Evolutionary conservation across 2,888 invertebrate species (phyloP), one percentile per base, ranked within the genome.

Genomic region (Rhagophthalmus giganteus): DNA sequence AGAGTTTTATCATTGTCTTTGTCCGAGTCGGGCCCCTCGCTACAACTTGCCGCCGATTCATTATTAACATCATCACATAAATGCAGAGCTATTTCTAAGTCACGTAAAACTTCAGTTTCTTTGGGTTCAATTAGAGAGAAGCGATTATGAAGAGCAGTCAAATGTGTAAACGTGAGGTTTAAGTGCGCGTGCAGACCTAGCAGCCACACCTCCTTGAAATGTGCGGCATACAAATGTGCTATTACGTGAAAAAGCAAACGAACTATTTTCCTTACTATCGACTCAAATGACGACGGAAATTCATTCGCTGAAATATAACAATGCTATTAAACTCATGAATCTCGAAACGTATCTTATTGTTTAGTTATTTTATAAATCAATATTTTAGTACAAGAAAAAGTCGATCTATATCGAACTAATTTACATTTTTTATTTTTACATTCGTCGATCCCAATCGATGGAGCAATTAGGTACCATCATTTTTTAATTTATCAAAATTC

Each of bases 201-300:
- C 75, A 92, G 83, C 74, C 92, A 90, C 69, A 96, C 88, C 81
- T 95, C 93, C 78, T 91, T 86, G 83, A 95, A 96, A 85, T 98
- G 97, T 79, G 92, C 90, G 76, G 94, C 94, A 82, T 97, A 96
- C 77, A 97, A 83, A 82, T 98, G 97, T 77, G 95, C 95, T 82
- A 97, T 85, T 77, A 97, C 95, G 81, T 96, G 96, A 84, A 94
- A 95, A 81, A 95, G 85, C 79, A 95, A 86, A 76, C 94, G 89
- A 79, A 92, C 85, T 77, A 97, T 94, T 81, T 95, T 95, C 78
- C 94, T 90, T 74, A 95, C 94, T 78, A 93, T 90, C 73, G 87
- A 85, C 80, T 94, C 94, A 79, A 97, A 96, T 73, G 88, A 87
- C 73, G 86, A 84, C 59, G 97, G 96, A 81, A 98, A 98, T 81